A percentile compares a stretch with the other conserved stretches of the same genome.
These are phyloP conservation scores for Melitaea athalia DNA, from an alignment of 2,888 invertebrate species.

Conservation along the genomic window DNA sequence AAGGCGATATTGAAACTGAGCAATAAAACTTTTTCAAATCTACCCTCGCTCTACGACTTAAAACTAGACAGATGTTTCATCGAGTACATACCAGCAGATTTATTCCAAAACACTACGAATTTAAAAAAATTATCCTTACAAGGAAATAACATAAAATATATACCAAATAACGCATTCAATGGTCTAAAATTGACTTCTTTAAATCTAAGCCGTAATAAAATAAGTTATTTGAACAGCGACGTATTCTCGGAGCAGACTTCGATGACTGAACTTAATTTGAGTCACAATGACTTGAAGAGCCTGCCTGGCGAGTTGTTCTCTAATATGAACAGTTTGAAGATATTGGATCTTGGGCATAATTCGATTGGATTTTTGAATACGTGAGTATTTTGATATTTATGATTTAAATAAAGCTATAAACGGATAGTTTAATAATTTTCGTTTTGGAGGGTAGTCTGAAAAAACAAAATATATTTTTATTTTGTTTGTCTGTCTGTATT, in stretches of 20 bases:
- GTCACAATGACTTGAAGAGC: constrained; percentile 11
- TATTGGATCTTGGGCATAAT: constrained; percentile 22
- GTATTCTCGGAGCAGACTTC: constrained; percentile 10
- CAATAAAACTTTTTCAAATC: constrained; percentile 41
- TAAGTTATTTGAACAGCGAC: constrained; percentile 9
- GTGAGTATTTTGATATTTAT: constrained; percentile 24
- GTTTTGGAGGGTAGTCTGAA: too few species aligned
- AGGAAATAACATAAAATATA: constrained; percentile 40
- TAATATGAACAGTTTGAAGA: constrained; percentile 10
- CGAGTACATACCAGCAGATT: constrained; percentile 28
- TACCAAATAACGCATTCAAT: constrained; percentile 40
- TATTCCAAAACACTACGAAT: constrained; percentile 39
- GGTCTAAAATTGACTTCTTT: constrained; percentile 40
- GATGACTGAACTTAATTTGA: constrained; percentile 14
- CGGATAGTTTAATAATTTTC: too few species aligned
- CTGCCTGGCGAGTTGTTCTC: constrained; percentile 14
- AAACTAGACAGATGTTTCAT: constrained; percentile 44
- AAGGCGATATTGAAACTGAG: constrained; percentile 16
- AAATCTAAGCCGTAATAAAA: constrained; percentile 34
- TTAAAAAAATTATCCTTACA: constrained; percentile 42
- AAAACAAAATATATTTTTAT: too few species aligned
- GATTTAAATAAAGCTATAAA: not conserved
- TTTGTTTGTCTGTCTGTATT: too few species aligned
- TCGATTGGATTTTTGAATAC: constrained; percentile 14
- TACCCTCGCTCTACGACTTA: constrained; percentile 39